These are phyloP conservation scores for Mythimna loreyi DNA, from an alignment of 2,888 invertebrate genomes.

Conservation along the genomic window DNA sequence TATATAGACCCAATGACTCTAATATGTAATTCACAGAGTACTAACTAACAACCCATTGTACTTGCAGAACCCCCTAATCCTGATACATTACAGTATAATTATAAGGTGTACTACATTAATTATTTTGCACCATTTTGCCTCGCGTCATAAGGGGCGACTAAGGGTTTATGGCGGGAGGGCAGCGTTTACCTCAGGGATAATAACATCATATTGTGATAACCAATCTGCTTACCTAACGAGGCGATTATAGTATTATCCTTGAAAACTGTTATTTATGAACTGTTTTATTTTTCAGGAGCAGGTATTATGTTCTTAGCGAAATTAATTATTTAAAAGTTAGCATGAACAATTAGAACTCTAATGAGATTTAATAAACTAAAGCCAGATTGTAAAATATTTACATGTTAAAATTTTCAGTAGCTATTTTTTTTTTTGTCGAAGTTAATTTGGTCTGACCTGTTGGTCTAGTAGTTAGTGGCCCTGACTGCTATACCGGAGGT, in stretches of 20 bases:
- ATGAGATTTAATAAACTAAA: background rate
- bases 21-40: conserved; percentile 1
- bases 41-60: conserved; percentile 31
- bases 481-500: no score
- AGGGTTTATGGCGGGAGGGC: conserved; percentile 40
- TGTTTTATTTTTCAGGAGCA: background rate
- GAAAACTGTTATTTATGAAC: background rate
- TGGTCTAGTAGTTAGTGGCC: no score
- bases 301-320: background rate
- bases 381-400: no score
- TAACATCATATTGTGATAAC: conserved; percentile 33
- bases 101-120: conserved; percentile 53
- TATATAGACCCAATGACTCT: conserved; percentile 9
- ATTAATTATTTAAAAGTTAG: background rate
- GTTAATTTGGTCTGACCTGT: no score
- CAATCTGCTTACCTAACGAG: conserved; percentile 24
- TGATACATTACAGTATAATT: conserved; percentile 51
- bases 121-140: conserved; percentile 36
- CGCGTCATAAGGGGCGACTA: conserved; percentile 26
- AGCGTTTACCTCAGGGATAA: conserved; percentile 40
- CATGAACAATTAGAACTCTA: background rate
- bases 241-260: conserved; percentile 32
- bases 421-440: no score
- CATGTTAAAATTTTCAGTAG: no score
- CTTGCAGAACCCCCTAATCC: conserved; percentile 33